These are phyloP conservation scores for Macrosteles quadrilineatus DNA, from an alignment of 1,140 invertebrate genomes.

Conservation along the genomic window DNA sequence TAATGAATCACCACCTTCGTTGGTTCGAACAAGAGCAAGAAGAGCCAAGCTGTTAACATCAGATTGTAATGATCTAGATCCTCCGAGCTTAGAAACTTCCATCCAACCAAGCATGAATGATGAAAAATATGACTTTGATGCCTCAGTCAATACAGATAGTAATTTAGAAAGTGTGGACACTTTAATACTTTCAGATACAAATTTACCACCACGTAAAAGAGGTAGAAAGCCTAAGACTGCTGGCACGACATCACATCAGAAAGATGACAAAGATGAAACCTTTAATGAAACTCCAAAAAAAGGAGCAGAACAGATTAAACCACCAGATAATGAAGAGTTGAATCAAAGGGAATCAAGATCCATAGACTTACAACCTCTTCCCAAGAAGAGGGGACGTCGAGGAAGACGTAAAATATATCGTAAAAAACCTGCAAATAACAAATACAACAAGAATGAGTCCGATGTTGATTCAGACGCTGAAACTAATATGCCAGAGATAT, in stretches of 20 bases:
- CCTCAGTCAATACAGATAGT: no score
- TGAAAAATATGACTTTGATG: no score
- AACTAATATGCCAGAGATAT: background rate
- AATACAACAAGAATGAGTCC: background rate
- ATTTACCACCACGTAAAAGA: background rate
- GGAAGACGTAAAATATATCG: background rate
- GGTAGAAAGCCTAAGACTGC: background rate
- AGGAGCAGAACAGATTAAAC: no score
- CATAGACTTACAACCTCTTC: no score
- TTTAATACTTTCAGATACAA: background rate
- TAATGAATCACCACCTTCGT: background rate
- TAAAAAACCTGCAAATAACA: background rate
- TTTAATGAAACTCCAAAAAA: no score
- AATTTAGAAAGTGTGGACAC: no score
- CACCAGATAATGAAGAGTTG: background rate
- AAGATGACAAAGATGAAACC: no score
- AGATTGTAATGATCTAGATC: background rate
- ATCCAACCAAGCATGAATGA: no score
- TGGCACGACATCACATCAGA: no score
- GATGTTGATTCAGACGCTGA: background rate
- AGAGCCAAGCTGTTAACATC: background rate
- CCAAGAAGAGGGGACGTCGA: background rate
- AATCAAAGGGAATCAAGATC: no score
- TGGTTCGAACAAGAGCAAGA: constrained; percentile 6
- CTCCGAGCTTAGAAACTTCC: background rate